Conservation (phyloP, 1,140 invertebrate species). For the Spodoptera litura region DNA sequence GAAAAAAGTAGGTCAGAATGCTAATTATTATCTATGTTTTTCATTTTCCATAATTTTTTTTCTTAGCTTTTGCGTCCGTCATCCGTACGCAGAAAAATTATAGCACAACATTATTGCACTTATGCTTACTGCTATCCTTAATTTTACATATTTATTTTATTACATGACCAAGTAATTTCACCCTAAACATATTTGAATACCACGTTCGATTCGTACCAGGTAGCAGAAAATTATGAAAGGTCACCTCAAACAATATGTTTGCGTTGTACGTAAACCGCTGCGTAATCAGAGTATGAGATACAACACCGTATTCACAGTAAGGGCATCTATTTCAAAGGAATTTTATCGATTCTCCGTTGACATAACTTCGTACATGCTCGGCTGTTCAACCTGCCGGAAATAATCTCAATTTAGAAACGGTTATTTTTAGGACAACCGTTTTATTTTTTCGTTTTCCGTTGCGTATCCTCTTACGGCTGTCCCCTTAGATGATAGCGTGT, state of each 20-base stretch:
- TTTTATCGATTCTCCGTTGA: constrained; percentile 34
- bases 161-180: background rate
- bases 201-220: background rate
- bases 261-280: background rate
- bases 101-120: no score
- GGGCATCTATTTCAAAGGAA: constrained; percentile 11
- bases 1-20: no score
- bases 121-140: no score
- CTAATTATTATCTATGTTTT: no score
- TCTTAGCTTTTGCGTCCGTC: no score
- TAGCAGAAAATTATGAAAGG: constrained; percentile 4
- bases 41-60: no score
- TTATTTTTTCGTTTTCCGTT: constrained; percentile 7
- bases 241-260: background rate
- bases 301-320: background rate
- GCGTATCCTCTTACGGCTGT: constrained; percentile 11
- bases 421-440: constrained; percentile 29
- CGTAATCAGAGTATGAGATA: constrained; percentile 1
- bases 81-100: no score
- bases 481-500: constrained; percentile 11
- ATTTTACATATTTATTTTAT: no score
- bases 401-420: constrained; percentile 36
- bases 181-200: background rate
- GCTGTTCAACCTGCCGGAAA: constrained; percentile 42
- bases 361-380: constrained; percentile 5